Evolutionary conservation across 2,113 vertebrate genomes (phyloP).

Genomic region (Platysteira castanea): DNA sequence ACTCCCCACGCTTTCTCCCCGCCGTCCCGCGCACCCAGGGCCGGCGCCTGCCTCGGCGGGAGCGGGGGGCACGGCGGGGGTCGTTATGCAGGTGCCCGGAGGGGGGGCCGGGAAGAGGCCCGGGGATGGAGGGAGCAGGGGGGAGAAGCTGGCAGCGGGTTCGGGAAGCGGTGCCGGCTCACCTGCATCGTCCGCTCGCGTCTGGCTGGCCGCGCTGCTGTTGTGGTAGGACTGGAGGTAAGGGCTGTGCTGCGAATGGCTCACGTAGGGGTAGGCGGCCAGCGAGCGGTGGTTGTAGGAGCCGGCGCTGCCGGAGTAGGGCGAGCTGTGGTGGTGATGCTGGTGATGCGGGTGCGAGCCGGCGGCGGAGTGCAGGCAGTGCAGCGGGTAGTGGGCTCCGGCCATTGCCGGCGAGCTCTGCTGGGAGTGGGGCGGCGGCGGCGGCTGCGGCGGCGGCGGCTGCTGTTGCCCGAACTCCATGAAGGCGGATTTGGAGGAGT

Average conservation of each 20-base stretch:
- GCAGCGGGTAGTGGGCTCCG: slow-evolving; percentile 91
- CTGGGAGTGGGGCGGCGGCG: slow-evolving; percentile 79
- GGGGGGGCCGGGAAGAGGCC: background rate
- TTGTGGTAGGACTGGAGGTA: slow-evolving; percentile 96
- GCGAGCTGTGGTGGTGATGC: slow-evolving; percentile 88
- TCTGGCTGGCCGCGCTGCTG: slow-evolving; percentile 87
- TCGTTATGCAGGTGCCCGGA: background rate
- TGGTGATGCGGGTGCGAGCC: slow-evolving; percentile 87
- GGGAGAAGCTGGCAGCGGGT: background rate
- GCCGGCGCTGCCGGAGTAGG: slow-evolving; percentile 86
- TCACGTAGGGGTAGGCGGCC: slow-evolving; percentile 94
- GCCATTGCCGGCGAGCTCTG: slow-evolving; percentile 89
- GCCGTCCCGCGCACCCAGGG: background rate
- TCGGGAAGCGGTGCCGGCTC: slow-evolving; percentile 72
- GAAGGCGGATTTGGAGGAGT: slow-evolving; percentile 98
- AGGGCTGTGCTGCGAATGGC: slow-evolving; percentile 96
- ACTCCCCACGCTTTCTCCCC: background rate
- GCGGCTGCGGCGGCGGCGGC: slow-evolving; percentile 86
- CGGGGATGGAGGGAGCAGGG: background rate
- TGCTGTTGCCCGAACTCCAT: slow-evolving; percentile 98
- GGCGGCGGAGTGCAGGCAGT: slow-evolving; percentile 91
- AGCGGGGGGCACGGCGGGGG: background rate
- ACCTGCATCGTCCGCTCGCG: slow-evolving; percentile 95
- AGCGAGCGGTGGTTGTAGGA: slow-evolving; percentile 90
- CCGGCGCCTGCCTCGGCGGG: background rate